Evolutionary conservation across 2,888 invertebrate species (phyloP).

Genomic region (Caenorhabditis imperialis): DNA sequence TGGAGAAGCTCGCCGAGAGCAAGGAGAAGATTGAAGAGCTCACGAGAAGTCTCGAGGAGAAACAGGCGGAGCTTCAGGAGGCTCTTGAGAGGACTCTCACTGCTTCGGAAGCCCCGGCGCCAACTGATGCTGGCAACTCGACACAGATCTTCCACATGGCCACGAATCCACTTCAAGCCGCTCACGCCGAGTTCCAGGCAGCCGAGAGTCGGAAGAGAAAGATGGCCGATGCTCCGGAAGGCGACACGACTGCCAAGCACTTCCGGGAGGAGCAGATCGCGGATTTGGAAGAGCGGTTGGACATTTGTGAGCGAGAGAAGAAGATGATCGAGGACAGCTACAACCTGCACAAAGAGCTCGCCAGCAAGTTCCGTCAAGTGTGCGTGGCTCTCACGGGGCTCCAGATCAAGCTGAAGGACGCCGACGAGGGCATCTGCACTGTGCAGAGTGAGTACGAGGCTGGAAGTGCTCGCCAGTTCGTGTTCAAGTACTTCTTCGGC

Average conservation of each 20-base stretch:
- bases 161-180: constrained; percentile 45
- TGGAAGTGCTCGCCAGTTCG: constrained; percentile 36
- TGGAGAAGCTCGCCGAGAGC: constrained; percentile 14
- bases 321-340: constrained; percentile 46
- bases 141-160: constrained; percentile 59
- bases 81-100: constrained; percentile 14
- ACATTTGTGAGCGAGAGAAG: constrained; percentile 34
- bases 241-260: constrained; percentile 21
- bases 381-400: constrained; percentile 59
- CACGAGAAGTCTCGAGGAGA: constrained; percentile 12
- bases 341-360: constrained; percentile 46
- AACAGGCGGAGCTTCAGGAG: constrained; percentile 3
- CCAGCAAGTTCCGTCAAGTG: constrained; percentile 53
- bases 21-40: constrained; percentile 5
- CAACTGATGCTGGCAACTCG: constrained; percentile 56
- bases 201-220: constrained; percentile 47
- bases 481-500: constrained; percentile 55
- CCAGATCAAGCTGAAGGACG: constrained; percentile 61
- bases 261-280: constrained; percentile 26
- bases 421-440: constrained; percentile 55
- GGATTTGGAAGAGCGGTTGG: constrained; percentile 40
- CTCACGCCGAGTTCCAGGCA: constrained; percentile 46
- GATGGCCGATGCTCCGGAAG: constrained; percentile 18
- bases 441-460: constrained; percentile 61
- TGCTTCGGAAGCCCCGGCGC: not conserved